Evolutionary conservation across 2,797 vertebrate species (phyloP), one percentile per base, ranked within the genome.

Genomic region (Gadopsis bispinosus): DNA sequence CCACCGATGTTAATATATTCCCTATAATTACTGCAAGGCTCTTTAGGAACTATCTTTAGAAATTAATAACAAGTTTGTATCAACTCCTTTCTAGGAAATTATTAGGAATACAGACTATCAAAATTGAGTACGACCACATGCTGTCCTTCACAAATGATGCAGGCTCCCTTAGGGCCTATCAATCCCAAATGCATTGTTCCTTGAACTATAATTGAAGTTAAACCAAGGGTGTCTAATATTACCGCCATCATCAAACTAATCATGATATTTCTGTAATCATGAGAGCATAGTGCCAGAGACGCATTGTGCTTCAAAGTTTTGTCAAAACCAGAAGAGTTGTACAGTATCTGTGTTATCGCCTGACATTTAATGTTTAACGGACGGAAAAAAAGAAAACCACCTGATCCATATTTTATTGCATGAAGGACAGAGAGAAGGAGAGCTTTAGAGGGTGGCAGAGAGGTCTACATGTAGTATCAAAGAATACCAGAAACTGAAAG

Each of bases 351-450:
- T 74, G 48, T 1, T 53, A 10, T 71, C 5, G n/a, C 8, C 62
- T 80, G 59, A 73, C 45, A 79, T 85, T 80, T 79, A 33, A 41
- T 48, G 10, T 56, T 58, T 68, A 66, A 79, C 3, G 11, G 54
- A 73, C 37, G n/a, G 70, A 74, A 83, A 61, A 86, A 86, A 74
- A 83, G 58, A 86, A 86, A 88, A 69, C 3, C 41, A 67, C 14
- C 43, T 80, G 72, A 88, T 89, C 55, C 63, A 61, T 80, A 75
- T 85, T 87, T 83, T 78, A 87, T 68, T 75, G 66, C 72, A 33
- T 65, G 48, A 56, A 65, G 50, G 68, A 63, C 19, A 17, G 47
- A 64, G 37, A 61, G 48, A 60, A 66, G 47, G 75, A 50, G 0
- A 26, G 70, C 51, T 81, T 50, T 20, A 65, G 31, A 56, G 12